Base-by-base conservation (phyloP, 2,797 vertebrate genomes). In the Eptatretus atami region DNA sequence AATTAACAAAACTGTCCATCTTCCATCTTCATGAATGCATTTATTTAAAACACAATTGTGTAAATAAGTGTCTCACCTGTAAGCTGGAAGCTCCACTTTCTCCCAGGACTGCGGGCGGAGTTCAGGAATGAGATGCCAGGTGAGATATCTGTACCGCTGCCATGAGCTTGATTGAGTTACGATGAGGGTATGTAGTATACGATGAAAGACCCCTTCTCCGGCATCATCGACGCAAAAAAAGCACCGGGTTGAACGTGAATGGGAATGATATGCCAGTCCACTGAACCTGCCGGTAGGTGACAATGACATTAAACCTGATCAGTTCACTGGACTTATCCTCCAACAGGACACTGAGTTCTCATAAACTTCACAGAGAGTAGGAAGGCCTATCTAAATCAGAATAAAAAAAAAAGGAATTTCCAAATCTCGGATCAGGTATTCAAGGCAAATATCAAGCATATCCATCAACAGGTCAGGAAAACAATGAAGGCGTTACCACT, bases 131-230 rank as follows among this genome's bases (percentile, higher is more conserved):
- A 95, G 84, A n/a, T 1, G 86, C 82, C 65, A 95, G 76, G 71
- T 95, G 88, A 2, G 88, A 86, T 69, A 95, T 82, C 75, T 95
- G 87, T 0, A 81, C 84, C 65, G 88, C 83, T 0, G 88, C 88
- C 88, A n/a, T 69, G 87, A 87, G 0, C 87, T 73, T 95, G 88
- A 71, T 90, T 90, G 73, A 87, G 66, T n/a, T 66, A 88, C 2
- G n/a, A 93, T 79, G 94, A 92, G 1, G 88, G 86, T 12, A 75
- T 67, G 5, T 84, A 95, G 75, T 86, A 95, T 66, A 76, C 54
- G 15, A 92, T 64, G 13, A 78, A 78, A 1, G 71, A n/a, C 83
- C 82, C 81, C 86, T 70, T 83, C 78, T 0, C 86, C 83, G 0
- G 84, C 86, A 70, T 52, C 3, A 1, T 68, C 19, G 12, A 67